These are phyloP conservation scores for Onychomys arenicola DNA, from an alignment of 2,797 vertebrate genomes.

Conservation along the genomic window DNA sequence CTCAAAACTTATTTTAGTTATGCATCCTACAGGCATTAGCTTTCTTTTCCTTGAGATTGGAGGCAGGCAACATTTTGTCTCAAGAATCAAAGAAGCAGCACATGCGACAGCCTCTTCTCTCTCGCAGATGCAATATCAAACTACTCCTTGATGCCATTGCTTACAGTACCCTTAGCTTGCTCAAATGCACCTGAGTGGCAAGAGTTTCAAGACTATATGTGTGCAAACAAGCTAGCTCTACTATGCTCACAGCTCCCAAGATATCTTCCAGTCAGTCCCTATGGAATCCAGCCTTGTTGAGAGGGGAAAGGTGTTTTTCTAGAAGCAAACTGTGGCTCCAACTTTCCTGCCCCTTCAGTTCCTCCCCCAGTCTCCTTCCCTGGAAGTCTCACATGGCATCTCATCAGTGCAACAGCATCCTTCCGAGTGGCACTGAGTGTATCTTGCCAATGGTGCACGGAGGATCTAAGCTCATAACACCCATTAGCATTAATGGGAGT, in stretches of 20 bases:
- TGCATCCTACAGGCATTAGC: not conserved
- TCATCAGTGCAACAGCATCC: constrained; percentile 32
- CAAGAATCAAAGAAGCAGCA: not conserved
- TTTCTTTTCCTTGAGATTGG: not conserved
- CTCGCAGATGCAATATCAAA: not conserved
- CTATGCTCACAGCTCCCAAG: not conserved
- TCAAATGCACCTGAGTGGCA: not conserved
- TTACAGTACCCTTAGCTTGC: not conserved
- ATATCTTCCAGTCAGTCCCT: not conserved
- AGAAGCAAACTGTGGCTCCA: not conserved
- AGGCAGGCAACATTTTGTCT: not conserved
- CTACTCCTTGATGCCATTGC: not conserved
- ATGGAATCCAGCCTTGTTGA: too few species aligned
- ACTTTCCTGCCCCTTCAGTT: not conserved
- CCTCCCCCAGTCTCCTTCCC: constrained; percentile 15
- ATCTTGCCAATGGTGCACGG: constrained; percentile 64
- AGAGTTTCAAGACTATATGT: not conserved
- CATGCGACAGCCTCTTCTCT: not conserved
- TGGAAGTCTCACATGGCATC: constrained; percentile 49
- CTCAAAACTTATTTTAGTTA: not conserved
- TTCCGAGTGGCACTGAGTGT: constrained; percentile 64
- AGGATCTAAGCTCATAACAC: constrained; percentile 75
- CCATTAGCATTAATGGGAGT: constrained; percentile 80
- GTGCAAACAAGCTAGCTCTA: not conserved
- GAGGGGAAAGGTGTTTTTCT: not conserved